Evolutionary conservation across 2,797 vertebrate genomes (phyloP).

Genomic region (Pangasius djambal): DNA sequence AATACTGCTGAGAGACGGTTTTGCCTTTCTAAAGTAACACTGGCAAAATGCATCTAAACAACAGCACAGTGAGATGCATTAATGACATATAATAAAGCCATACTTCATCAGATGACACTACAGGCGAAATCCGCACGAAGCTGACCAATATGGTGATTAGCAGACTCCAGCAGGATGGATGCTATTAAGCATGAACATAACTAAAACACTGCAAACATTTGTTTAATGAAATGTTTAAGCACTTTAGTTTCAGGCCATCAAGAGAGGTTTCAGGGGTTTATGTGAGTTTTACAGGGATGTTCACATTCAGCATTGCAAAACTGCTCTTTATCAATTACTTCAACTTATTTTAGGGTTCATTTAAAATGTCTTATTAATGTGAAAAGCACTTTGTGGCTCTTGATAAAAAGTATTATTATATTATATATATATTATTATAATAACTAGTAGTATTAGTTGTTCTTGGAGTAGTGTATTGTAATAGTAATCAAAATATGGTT

Average conservation of each 20-base stretch:
- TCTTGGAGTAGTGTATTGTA: background rate
- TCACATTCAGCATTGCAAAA: slow-evolving; percentile 1
- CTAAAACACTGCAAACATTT: slow-evolving; percentile 35
- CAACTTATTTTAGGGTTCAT: background rate
- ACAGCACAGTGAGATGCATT: background rate
- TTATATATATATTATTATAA: background rate
- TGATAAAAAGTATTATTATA: background rate
- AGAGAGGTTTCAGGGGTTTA: slow-evolving; percentile 4
- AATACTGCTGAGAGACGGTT: slow-evolving; percentile 32
- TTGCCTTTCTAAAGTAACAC: slow-evolving; percentile 27
- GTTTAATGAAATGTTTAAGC: slow-evolving; percentile 41
- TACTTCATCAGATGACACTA: slow-evolving; percentile 26
- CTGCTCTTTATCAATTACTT: background rate
- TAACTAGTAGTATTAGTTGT: background rate
- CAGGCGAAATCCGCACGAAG: slow-evolving; percentile 11
- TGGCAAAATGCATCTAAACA: slow-evolving; percentile 34
- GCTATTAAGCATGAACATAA: slow-evolving; percentile 20
- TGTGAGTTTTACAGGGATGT: slow-evolving; percentile 18
- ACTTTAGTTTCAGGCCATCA: slow-evolving; percentile 23
- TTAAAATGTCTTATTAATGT: background rate
- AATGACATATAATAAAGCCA: slow-evolving; percentile 28
- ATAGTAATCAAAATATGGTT: background rate
- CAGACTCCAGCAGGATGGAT: background rate
- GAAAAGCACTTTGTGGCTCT: background rate
- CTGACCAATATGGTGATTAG: background rate